phyloP scores from a whole-genome alignment of 2,113 vertebrate genomes.

The Oncorhynchus clarkii region DNA sequence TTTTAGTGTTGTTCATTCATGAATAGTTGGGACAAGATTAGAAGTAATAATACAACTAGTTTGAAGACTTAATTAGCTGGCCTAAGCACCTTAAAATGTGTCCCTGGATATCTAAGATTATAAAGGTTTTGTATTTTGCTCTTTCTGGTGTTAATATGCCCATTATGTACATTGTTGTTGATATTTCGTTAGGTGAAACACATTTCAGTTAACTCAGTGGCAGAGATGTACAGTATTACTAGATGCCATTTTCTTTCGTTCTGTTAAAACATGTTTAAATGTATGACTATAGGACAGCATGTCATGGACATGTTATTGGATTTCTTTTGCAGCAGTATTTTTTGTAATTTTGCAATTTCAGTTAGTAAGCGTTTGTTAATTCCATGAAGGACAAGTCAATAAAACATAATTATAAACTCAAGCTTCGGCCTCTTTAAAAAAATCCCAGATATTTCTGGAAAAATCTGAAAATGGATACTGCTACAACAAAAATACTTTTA shows the following conservation, averaged over 20 bases:
- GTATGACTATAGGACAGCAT: background rate
- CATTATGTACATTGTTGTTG: background rate
- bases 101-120: background rate
- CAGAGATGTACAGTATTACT: background rate
- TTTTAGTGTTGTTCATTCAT: too few relatives aligned
- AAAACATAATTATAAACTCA: background rate
- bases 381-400: background rate
- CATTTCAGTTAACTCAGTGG: background rate
- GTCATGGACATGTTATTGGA: background rate
- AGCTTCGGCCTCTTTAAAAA: background rate
- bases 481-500: background rate
- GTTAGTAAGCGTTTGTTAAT: background rate
- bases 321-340: conserved; percentile 12
- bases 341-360: conserved; percentile 15
- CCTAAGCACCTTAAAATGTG: too few relatives aligned
- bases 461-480: background rate
- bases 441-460: background rate
- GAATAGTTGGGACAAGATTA: too few relatives aligned
- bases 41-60: too few relatives aligned
- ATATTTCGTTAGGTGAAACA: background rate
- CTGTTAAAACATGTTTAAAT: background rate
- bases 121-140: background rate
- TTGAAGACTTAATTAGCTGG: too few relatives aligned
- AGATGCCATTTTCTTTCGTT: background rate
- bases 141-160: background rate